phyloP scores from a whole-genome alignment of 2,888 invertebrate genomes.

The Macrosiphum euphorbiae region DNA sequence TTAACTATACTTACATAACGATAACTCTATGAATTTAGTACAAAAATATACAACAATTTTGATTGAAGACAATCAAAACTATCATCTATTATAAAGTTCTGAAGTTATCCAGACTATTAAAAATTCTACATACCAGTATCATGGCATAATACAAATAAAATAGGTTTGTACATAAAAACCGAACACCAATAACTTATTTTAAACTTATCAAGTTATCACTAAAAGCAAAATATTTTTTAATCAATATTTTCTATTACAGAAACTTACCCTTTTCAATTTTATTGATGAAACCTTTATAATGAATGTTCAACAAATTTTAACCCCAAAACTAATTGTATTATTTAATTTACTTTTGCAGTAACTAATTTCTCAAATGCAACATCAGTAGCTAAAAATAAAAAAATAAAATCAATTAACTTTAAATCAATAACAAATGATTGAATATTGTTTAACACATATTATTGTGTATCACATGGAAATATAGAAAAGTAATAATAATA shows the following conservation, averaged over 20 bases:
- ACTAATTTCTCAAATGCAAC: constrained; percentile 45
- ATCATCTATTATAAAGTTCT: background rate
- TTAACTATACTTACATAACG: constrained; percentile 45
- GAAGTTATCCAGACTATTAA: background rate
- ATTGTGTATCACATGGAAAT: background rate
- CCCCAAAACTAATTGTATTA: background rate
- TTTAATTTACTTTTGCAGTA: constrained; percentile 45
- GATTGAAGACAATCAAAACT: constrained; percentile 20
- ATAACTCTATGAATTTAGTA: constrained; percentile 46
- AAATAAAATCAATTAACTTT: background rate
- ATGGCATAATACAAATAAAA: background rate
- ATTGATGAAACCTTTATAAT: background rate
- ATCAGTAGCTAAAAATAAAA: constrained; percentile 47
- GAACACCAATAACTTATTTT: background rate
- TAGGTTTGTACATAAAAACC: constrained; percentile 17
- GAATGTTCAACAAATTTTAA: background rate
- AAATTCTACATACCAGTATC: constrained; percentile 26
- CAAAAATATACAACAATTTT: constrained; percentile 28
- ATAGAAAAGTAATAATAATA: background rate
- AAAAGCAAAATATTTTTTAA: constrained; percentile 21
- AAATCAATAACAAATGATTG: background rate
- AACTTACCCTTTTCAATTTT: constrained; percentile 44
- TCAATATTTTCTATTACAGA: background rate
- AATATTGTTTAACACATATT: background rate
- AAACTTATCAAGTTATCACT: constrained; percentile 27